Base-by-base conservation (phyloP, 2,113 vertebrate genomes). In the Podarcis cretensis region DNA sequence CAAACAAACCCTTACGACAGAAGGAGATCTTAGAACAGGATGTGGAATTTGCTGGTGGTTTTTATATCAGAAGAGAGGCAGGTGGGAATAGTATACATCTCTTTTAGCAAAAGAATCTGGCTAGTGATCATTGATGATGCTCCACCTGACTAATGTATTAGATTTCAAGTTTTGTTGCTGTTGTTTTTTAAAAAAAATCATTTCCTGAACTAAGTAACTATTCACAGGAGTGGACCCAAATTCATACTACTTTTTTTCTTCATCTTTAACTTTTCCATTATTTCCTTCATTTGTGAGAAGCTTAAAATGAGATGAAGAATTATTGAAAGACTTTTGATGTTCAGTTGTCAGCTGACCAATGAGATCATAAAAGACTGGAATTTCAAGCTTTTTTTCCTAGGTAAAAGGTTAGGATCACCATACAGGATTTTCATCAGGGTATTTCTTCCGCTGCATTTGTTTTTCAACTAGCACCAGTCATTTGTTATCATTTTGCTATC, bases 41-140 rank as follows among this genome's bases (percentile, higher is more conserved):
- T 18, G 37, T 2, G 30, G 35, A 84, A 85, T 86, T 87, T 65
- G 16, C 20, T 77, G 65, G 73, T 73, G 27, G 1, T 83, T 94
- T 93, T 83, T 84, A 83, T 27, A 30, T 85, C n/a, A 89, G 21
- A n/a, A 74, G 92, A 80, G 82, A 32, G 80, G 71, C 63, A 54
- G 85, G 74, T 59, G 57, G 84, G 59, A 48, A 37, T 12, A 23
- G 20, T n/a, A 66, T 9, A 20, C 32, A 18, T 54, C 0, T 65
- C 85, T 90, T 78, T 13, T 3, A 1, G 54, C 85, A 73, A 37
- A n/a, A 23, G 87, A 87, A 84, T 68, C 3, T 79, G 91, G 32
- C 32, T 57, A 1, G 1, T 48, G 21, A 20, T 89, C 6, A 35
- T 93, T 86, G 54, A 13, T 1, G 5, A 3, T 79, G 0, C 5